These are phyloP conservation scores for Steatornis caripensis DNA, from an alignment of 2,113 vertebrate species.

Conservation along the genomic window DNA sequence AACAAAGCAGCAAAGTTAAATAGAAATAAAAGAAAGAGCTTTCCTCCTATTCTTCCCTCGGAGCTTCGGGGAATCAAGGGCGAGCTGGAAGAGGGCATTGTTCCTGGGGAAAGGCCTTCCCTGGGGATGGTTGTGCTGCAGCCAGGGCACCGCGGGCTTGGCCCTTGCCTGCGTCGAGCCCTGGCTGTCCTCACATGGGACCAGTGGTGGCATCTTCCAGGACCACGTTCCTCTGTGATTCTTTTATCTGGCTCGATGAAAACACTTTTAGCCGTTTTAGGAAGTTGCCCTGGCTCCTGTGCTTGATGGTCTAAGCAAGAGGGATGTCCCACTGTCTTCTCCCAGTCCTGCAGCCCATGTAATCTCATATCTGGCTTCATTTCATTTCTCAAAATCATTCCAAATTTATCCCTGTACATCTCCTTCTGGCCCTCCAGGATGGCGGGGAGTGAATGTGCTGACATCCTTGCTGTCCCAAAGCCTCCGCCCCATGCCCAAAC, in stretches of 20 bases:
- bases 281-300: background rate
- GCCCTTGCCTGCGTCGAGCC: background rate
- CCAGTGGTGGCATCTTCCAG: background rate
- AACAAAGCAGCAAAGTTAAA: constrained; percentile 10
- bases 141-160: background rate
- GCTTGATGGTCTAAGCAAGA: background rate
- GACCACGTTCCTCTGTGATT: accelerated
- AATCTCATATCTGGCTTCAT: background rate
- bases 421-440: background rate
- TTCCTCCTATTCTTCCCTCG: constrained; percentile 36
- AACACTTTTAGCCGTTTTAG: background rate
- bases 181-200: background rate
- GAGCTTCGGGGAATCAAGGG: background rate
- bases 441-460: background rate
- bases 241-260: background rate
- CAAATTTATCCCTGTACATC: background rate
- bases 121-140: background rate
- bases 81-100: background rate
- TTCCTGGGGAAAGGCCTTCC: background rate
- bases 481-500: background rate
- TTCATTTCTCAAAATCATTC: background rate
- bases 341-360: background rate
- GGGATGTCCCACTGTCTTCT: background rate
- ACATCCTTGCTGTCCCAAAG: background rate
- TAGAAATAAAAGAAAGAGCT: background rate